Evolutionary conservation across 92 coral and sea anemone species (phyloP).

Genomic region (Desmophyllum pertusum): DNA sequence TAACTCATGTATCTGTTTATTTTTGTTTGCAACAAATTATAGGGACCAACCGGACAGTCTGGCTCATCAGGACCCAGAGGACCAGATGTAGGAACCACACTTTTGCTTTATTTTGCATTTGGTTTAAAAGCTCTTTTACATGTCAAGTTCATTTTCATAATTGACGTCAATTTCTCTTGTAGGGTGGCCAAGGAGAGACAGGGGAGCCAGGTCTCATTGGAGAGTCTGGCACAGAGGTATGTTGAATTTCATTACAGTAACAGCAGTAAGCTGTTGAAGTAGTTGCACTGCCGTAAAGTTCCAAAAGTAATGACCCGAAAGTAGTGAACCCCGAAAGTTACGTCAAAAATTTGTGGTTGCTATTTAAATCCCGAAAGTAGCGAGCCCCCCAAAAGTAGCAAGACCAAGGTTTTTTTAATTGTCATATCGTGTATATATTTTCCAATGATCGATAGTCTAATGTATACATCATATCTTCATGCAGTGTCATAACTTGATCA

Average conservation of each 20-base stretch:
- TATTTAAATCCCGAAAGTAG: too few species aligned
- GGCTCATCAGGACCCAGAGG: conserved; percentile 71
- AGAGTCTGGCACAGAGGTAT: conserved; percentile 42
- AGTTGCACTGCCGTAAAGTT: background rate
- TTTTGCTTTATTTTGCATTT: background rate
- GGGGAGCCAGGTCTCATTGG: conserved; percentile 55
- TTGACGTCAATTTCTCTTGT: background rate
- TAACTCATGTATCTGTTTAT: background rate
- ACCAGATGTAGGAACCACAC: conserved; percentile 23
- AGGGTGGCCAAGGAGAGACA: conserved; percentile 71
- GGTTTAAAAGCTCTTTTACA: background rate
- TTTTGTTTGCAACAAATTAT: background rate
- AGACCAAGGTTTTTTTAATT: too few species aligned
- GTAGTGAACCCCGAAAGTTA: too few species aligned
- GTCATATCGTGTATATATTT: too few species aligned
- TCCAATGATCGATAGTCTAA: too few species aligned
- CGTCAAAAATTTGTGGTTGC: too few species aligned
- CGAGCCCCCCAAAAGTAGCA: too few species aligned
- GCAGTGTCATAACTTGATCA: too few species aligned
- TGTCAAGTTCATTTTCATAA: background rate
- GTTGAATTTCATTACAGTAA: background rate
- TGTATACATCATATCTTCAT: too few species aligned
- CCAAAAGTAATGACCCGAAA: too few species aligned
- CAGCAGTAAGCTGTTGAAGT: background rate
- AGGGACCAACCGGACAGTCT: conserved; percentile 64